These are phyloP conservation scores for Oophaga sylvatica DNA, from an alignment of 2,797 vertebrate genomes.

Conservation along the genomic window DNA sequence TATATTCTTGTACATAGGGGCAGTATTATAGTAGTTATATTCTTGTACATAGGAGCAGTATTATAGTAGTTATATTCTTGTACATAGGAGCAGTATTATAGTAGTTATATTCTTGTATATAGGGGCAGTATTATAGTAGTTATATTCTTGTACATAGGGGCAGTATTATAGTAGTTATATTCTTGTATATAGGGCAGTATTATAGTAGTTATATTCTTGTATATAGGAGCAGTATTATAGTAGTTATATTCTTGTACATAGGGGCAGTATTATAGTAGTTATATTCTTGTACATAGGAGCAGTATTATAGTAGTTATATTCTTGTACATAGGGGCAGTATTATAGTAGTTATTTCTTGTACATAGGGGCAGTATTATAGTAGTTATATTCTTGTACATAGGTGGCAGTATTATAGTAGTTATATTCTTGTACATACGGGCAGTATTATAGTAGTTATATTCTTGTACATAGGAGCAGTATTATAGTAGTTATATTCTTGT, in stretches of 20 bases:
- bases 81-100: too few relatives aligned
- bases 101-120: conserved; percentile 5
- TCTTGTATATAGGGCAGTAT: too few relatives aligned
- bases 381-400: neutral
- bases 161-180: conserved; percentile 3
- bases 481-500: neutral
- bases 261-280: conserved; percentile 4
- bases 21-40: conserved; percentile 12
- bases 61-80: conserved; percentile 2
- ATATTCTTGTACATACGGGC: neutral
- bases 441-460: neutral
- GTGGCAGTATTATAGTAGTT: neutral
- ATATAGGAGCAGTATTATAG: neutral
- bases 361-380: neutral
- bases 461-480: neutral
- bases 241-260: conserved; percentile 7
- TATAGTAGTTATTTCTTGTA: neutral
- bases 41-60: conserved; percentile 1
- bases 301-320: neutral
- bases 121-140: conserved; percentile 1
- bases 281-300: neutral
- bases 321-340: neutral
- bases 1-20: neutral
- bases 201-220: conserved; percentile 12
- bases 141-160: conserved; percentile 2